Evolutionary conservation across 1,140 invertebrate genomes (phyloP).

Genomic region (Hyposmocoma kahamanoa): DNA sequence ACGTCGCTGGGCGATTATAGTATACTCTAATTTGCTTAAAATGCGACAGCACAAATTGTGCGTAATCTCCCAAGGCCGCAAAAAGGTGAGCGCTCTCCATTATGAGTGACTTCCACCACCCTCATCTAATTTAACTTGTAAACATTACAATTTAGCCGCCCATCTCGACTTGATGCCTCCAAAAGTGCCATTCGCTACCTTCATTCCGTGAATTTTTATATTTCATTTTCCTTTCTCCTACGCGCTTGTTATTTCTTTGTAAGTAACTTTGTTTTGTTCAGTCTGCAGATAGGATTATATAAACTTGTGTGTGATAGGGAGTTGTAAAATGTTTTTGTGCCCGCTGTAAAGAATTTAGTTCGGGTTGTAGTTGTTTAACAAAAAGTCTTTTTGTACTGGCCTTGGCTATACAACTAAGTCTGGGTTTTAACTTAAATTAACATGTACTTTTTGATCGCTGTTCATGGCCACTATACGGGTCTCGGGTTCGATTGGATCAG

Average conservation of each 20-base stretch:
- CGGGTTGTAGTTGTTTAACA: too few relatives aligned
- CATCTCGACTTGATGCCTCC: constrained; percentile 41
- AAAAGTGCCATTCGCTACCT: constrained; percentile 42
- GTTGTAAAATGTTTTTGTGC: neutral
- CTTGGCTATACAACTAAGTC: too few relatives aligned
- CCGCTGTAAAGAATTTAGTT: too few relatives aligned
- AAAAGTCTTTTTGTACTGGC: too few relatives aligned
- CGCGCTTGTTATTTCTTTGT: constrained; percentile 36
- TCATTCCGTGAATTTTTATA: constrained; percentile 35
- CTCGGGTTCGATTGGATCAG: too few relatives aligned
- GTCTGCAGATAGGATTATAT: neutral
- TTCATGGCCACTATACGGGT: too few relatives aligned
- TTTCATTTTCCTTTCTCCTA: constrained; percentile 27
- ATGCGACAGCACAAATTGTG: constrained; percentile 35
- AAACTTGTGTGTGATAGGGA: neutral
- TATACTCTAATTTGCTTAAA: too few relatives aligned
- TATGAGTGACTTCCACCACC: constrained; percentile 41
- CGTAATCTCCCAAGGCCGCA: constrained; percentile 32
- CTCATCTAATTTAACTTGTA: constrained; percentile 55
- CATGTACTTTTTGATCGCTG: too few relatives aligned
- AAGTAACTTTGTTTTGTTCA: constrained; percentile 24
- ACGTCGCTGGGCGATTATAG: too few relatives aligned
- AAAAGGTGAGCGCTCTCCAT: constrained; percentile 38
- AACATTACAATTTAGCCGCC: constrained; percentile 50
- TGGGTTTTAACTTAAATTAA: too few relatives aligned